phyloP scores from a whole-genome alignment of 2,888 invertebrate species.

The Andrena chrysosceles region DNA sequence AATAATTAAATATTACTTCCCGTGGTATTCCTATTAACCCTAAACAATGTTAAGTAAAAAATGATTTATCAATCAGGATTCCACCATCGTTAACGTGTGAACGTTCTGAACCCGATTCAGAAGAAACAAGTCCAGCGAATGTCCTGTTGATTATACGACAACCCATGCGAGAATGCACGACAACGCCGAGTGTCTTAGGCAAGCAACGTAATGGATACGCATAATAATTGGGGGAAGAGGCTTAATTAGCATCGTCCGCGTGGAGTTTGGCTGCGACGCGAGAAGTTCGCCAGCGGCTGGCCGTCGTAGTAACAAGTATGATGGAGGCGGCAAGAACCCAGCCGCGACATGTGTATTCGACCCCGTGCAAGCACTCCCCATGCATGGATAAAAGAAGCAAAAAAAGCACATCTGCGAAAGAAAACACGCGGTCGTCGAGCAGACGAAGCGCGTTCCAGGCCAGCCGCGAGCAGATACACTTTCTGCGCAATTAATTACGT shows the following conservation, averaged over 20 bases:
- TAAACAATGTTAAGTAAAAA: no score
- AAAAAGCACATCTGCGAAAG: slow-evolving; percentile 51
- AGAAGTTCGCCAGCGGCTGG: slow-evolving; percentile 30
- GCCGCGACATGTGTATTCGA: slow-evolving; percentile 33
- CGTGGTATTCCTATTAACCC: no score
- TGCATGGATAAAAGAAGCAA: slow-evolving; percentile 11
- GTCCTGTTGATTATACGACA: slow-evolving; percentile 37
- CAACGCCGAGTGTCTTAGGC: slow-evolving; percentile 27
- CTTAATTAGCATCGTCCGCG: slow-evolving; percentile 44
- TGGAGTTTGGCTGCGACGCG: slow-evolving; percentile 40
- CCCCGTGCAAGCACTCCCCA: slow-evolving; percentile 21
- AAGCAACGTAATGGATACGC: slow-evolving; percentile 43
- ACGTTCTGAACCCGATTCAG: slow-evolving; percentile 21
- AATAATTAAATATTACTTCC: no score
- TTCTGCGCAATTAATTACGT: slow-evolving; percentile 38
- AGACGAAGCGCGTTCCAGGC: slow-evolving; percentile 17
- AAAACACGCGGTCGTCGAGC: slow-evolving; percentile 19
- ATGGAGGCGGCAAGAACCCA: slow-evolving; percentile 26
- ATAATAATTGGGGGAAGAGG: slow-evolving; percentile 40
- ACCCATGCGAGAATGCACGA: background rate
- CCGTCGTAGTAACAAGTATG: slow-evolving; percentile 36
- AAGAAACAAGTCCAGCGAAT: slow-evolving; percentile 43
- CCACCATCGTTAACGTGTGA: background rate
- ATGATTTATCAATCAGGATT: no score
- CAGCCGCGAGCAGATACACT: slow-evolving; percentile 15